A percentile compares a stretch with the other conserved stretches of the same genome.
Conservation (phyloP, 2,113 vertebrate species). For the Seriola aureovittata region DNA sequence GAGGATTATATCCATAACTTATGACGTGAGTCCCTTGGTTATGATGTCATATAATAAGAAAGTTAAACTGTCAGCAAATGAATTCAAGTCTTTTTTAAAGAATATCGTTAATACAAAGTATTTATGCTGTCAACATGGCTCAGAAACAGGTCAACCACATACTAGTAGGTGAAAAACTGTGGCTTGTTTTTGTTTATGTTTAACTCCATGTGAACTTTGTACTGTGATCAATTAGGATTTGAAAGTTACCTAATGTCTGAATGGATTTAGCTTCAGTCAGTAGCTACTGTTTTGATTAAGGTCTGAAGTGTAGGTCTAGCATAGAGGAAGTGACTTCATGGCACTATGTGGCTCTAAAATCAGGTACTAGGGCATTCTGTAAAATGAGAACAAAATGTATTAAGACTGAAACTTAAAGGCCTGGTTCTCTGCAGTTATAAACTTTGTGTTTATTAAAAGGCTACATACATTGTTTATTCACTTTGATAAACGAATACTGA, state of each 20-base stretch:
- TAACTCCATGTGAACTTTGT: slow-evolving; percentile 9
- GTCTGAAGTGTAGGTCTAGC: background rate
- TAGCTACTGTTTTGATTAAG: background rate
- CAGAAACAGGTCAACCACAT: background rate
- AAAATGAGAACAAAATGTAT: too few relatives aligned
- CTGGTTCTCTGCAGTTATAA: too few relatives aligned
- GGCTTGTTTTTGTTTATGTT: slow-evolving; percentile 18
- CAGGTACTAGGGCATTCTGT: background rate
- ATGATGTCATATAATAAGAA: background rate
- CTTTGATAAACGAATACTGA: too few relatives aligned
- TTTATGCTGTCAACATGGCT: background rate
- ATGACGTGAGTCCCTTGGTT: background rate
- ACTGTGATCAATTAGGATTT: background rate
- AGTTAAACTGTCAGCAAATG: background rate
- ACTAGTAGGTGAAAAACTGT: background rate
- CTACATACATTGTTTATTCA: too few relatives aligned
- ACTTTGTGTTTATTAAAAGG: too few relatives aligned
- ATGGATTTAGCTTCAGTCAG: background rate
- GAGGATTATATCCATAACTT: background rate
- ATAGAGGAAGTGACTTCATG: background rate
- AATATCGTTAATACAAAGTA: background rate
- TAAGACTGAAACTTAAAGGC: too few relatives aligned
- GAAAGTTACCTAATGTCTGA: background rate
- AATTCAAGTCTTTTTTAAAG: background rate
- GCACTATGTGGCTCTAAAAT: background rate